A percentile compares a stretch with the other conserved stretches of the same genome.
Conservation (phyloP, 2,888 invertebrate genomes). For the Caenorhabditis imperialis region DNA sequence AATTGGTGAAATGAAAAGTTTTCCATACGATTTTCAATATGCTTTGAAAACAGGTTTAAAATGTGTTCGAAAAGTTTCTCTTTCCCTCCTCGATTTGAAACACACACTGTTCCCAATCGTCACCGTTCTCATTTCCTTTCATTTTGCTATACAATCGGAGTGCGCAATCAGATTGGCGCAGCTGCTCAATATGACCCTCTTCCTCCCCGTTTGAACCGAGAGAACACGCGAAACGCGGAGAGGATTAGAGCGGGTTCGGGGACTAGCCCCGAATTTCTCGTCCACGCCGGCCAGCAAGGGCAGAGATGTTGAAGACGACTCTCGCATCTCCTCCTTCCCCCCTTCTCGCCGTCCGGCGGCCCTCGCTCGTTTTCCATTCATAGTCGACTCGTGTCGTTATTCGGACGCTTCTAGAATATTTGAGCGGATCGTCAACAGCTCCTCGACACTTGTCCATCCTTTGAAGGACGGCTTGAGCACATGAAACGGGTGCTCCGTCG, state of each 20-base stretch:
- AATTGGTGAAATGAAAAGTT: too few relatives aligned
- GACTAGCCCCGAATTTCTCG: conserved; percentile 13
- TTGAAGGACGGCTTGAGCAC: conserved; percentile 27
- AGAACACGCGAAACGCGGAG: conserved; percentile 2
- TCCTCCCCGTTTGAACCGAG: neutral
- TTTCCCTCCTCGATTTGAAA: too few relatives aligned
- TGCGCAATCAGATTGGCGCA: conserved; percentile 46
- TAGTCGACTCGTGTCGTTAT: conserved; percentile 51
- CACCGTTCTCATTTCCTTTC: neutral
- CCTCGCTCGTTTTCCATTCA: conserved; percentile 44
- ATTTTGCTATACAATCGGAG: conserved; percentile 12
- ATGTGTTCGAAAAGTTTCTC: too few relatives aligned
- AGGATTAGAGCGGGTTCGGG: conserved; percentile 22
- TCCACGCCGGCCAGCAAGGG: conserved; percentile 18
- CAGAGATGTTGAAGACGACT: conserved; percentile 27
- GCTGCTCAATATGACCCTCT: conserved; percentile 22
- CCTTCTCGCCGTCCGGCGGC: conserved; percentile 10
- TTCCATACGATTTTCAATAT: too few relatives aligned
- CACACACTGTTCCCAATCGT: neutral
- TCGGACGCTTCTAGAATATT: conserved; percentile 46
- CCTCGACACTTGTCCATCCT: conserved; percentile 40
- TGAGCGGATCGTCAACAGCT: conserved; percentile 41
- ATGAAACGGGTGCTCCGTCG: conserved; percentile 55
- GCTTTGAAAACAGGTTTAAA: too few relatives aligned
- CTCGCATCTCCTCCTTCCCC: conserved; percentile 39